Percentiles rank a stretch among this genome's conserved stretches.
Evolutionary conservation across 2,888 invertebrate species (phyloP).

Genomic region (Aspidiotus rigidus): DNA sequence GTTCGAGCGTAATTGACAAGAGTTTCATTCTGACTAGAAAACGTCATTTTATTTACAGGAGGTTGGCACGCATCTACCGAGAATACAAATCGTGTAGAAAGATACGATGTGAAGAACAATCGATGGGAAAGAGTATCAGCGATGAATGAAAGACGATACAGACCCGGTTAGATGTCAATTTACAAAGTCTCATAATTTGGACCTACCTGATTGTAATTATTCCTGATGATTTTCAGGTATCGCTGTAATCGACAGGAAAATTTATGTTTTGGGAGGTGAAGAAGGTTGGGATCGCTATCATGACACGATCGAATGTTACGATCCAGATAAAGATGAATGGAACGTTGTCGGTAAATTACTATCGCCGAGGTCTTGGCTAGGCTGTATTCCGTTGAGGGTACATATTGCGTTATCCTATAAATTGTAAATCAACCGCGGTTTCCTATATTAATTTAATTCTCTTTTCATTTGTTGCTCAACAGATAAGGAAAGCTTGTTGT

Average conservation of each 20-base stretch:
- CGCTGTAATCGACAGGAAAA: slow-evolving; percentile 45
- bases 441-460: not conserved
- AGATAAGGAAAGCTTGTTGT: not conserved
- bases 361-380: slow-evolving; percentile 47
- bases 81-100: slow-evolving; percentile 47
- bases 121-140: slow-evolving; percentile 44
- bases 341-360: slow-evolving; percentile 46
- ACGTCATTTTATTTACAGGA: slow-evolving; percentile 39
- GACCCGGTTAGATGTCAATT: slow-evolving; percentile 41
- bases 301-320: slow-evolving; percentile 47
- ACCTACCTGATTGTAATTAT: too few relatives aligned
- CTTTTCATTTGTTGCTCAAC: too few relatives aligned
- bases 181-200: too few relatives aligned
- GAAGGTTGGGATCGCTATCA: slow-evolving; percentile 49
- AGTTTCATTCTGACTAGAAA: not conserved
- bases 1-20: not conserved
- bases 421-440: not conserved
- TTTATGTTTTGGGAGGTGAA: slow-evolving; percentile 47
- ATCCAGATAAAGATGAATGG: slow-evolving; percentile 44
- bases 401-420: not conserved
- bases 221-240: slow-evolving; percentile 41
- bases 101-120: slow-evolving; percentile 44
- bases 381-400: slow-evolving; percentile 45
- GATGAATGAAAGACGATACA: slow-evolving; percentile 46
- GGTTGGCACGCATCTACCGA: slow-evolving; percentile 48